Evolutionary conservation across 2,113 vertebrate species (phyloP).

Genomic region (Rhea pennata): DNA sequence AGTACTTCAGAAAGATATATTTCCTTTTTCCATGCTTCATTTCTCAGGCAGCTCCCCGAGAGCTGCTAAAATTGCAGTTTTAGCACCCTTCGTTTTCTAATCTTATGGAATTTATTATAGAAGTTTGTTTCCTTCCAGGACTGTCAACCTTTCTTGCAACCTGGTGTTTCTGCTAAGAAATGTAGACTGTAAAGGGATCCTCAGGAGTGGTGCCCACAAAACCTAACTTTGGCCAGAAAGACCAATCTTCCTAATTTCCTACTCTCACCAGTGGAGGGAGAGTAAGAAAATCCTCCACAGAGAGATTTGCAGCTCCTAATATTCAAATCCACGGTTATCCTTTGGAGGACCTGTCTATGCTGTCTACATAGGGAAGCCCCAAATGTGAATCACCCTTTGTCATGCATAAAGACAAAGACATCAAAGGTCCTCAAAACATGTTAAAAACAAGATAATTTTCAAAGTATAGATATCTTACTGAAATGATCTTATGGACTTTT

Average conservation of each 20-base stretch:
- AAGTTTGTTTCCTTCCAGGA: not conserved
- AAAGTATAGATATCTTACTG: not conserved
- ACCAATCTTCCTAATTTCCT: not conserved
- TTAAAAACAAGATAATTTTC: not conserved
- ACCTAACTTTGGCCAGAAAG: not conserved
- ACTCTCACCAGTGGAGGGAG: not conserved
- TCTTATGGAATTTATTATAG: not conserved
- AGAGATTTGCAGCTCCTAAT: not conserved
- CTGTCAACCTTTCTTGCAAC: not conserved
- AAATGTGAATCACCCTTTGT: not conserved
- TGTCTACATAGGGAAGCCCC: not conserved
- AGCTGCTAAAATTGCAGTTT: not conserved
- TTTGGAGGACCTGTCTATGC: not conserved
- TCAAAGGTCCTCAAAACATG: not conserved
- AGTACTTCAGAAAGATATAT: not conserved
- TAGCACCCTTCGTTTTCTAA: not conserved
- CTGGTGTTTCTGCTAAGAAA: not conserved
- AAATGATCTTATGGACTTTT: not conserved
- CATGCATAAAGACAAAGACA: not conserved
- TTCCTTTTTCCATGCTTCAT: not conserved
- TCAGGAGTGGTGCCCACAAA: not conserved
- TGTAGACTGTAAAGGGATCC: not conserved
- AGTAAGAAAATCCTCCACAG: not conserved
- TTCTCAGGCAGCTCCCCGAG: not conserved
- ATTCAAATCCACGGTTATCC: not conserved